Evolutionary conservation across 23 tunicate genomes (phyloP).

Genomic region (Diplosoma virens): DNA sequence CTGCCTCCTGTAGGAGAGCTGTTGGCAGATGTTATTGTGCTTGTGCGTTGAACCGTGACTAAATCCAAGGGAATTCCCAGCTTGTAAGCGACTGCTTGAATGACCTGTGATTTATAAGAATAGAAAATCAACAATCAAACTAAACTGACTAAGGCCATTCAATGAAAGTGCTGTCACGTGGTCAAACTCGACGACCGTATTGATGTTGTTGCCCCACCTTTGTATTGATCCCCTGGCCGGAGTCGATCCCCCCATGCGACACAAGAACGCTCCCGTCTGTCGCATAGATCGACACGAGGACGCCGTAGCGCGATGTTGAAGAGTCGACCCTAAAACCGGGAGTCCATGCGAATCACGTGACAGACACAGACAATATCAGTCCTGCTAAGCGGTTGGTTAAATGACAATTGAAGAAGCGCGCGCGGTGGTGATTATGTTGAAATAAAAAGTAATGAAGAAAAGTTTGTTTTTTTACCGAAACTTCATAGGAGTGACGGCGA

Average conservation of each 20-base stretch:
- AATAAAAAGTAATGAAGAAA: not conserved
- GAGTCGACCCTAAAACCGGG: slow-evolving; percentile 22
- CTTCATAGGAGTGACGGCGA: slow-evolving; percentile 71
- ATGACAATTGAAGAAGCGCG: not conserved
- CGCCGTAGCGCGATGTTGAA: slow-evolving; percentile 14
- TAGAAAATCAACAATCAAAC: not conserved
- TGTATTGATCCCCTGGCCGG: slow-evolving; percentile 78
- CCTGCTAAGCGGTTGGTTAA: not conserved
- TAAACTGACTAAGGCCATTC: too few relatives aligned
- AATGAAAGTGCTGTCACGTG: too few relatives aligned
- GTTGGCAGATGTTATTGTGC: slow-evolving; percentile 59
- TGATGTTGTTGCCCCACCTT: too few relatives aligned
- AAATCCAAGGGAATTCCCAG: slow-evolving; percentile 53
- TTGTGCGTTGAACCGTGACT: slow-evolving; percentile 57
- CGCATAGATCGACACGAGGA: slow-evolving; percentile 46
- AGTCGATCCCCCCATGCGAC: slow-evolving; percentile 76
- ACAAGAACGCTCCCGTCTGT: slow-evolving; percentile 69
- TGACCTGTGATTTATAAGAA: slow-evolving; percentile 30
- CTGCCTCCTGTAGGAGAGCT: slow-evolving; percentile 62
- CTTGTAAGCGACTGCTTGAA: slow-evolving; percentile 59
- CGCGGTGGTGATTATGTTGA: too few relatives aligned
- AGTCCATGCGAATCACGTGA: too few relatives aligned
- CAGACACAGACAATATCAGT: too few relatives aligned
- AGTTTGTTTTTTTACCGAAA: slow-evolving; percentile 5
- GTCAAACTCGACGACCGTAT: too few relatives aligned